Evolutionary conservation across 1,140 invertebrate genomes (phyloP), one percentile per base, ranked within the genome.

Genomic region (Saxidomus purpurata): DNA sequence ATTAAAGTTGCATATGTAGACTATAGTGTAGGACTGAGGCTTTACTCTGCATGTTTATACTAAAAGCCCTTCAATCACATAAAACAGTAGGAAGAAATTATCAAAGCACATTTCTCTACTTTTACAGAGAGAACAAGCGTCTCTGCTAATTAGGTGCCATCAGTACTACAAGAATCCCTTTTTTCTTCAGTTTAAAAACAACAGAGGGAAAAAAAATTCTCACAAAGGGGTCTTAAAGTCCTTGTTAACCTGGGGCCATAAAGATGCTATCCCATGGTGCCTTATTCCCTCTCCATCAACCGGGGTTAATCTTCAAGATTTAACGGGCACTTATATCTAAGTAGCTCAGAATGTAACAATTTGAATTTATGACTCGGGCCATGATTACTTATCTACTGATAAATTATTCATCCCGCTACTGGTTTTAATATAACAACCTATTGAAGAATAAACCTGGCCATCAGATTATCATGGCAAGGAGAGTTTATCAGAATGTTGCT

Each of bases 261-360:
- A 79, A 79, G 49, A 1, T 79, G 76, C 76, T 38, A 55, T 49
- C 76, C 76, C 47, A 49, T 36, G 28, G 47, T 34, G 76, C 47
- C 22, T 79, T 79, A 55, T 55, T 55, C 76, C 55, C 36, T 76
- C 43, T 55, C 28, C 31, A 59, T 38, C 47, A 79, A 28, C n/a
- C 19, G 3, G 6, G 31, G 0, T 59, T 79, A 52, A 79, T 79
- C 76, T 79, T 34, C 1, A 34, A 34, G 76, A 79, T 79, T 79
- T 79, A 52, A 79, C 47, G 76, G 47, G 76, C 47, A 79, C 76
- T 79, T 79, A 55, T 79, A 55, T 31, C 11, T 79, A 79, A 79
- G 76, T 79, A 79, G 34, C 76, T 52, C 9, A 49, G 76, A 79
- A 79, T 79, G 76, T 79, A 79, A 79, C 76, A 59, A 79, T 79